Percentiles rank a stretch among this genome's conserved stretches.
Evolutionary conservation across 2,113 vertebrate genomes (phyloP).

Genomic region (Poecile atricapillus): DNA sequence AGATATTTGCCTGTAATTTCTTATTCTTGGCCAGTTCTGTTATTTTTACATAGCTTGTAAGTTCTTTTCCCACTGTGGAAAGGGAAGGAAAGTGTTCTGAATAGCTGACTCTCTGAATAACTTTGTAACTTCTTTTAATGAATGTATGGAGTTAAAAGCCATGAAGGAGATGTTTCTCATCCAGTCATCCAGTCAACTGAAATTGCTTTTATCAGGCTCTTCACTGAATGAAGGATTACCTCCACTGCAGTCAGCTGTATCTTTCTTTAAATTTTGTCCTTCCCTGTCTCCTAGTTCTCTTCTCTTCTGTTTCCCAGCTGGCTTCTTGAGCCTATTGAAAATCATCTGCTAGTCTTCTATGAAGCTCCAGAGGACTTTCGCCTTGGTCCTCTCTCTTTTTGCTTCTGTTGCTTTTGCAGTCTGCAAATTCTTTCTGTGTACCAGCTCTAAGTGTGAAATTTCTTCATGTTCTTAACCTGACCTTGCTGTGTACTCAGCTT

Average conservation of each 20-base stretch:
- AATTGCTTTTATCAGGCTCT: background rate
- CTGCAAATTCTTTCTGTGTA: background rate
- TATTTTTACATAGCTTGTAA: background rate
- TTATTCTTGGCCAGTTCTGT: background rate
- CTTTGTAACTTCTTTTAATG: background rate
- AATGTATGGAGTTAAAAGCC: background rate
- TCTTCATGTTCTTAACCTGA: background rate
- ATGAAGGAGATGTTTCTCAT: background rate
- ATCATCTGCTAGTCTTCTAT: background rate
- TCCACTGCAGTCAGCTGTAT: background rate
- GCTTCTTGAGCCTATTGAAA: background rate
- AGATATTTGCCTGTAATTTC: background rate
- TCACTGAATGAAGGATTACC: background rate
- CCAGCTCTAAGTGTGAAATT: background rate
- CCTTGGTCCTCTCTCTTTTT: background rate
- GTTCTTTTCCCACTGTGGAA: background rate
- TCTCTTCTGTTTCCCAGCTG: background rate
- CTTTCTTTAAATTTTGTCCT: background rate
- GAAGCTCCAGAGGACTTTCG: background rate
- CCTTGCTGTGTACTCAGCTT: background rate
- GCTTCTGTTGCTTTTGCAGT: background rate
- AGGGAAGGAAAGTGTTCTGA: background rate
- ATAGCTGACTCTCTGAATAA: background rate
- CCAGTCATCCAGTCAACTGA: background rate
- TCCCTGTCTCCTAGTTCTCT: background rate